These are phyloP conservation scores for Ciona savignyi DNA, from an alignment of 23 tunicate species.

Conservation along the genomic window DNA sequence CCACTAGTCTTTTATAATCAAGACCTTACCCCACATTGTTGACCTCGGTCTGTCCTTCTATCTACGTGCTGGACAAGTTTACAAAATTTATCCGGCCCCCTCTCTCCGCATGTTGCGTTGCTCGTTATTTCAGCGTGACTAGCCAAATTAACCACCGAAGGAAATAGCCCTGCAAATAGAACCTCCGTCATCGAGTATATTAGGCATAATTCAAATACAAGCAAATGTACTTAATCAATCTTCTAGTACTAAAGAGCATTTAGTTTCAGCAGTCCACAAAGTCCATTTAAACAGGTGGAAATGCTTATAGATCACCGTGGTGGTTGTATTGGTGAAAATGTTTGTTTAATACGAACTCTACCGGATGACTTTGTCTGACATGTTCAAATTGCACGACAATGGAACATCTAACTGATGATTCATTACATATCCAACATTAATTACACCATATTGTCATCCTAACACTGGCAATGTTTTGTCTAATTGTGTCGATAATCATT, in stretches of 20 bases:
- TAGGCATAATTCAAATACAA: not conserved
- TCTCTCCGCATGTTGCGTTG: slow-evolving; percentile 84
- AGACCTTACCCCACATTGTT: slow-evolving; percentile 76
- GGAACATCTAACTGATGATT: too few relatives aligned
- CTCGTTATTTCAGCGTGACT: slow-evolving; percentile 54
- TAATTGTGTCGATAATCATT: too few relatives aligned
- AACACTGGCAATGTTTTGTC: too few relatives aligned
- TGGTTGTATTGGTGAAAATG: not conserved
- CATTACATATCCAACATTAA: too few relatives aligned
- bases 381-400: not conserved
- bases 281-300: not conserved
- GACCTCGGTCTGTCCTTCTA: slow-evolving; percentile 13
- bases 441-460: too few relatives aligned
- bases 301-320: not conserved
- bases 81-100: slow-evolving; percentile 66
- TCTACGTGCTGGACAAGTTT: slow-evolving; percentile 78
- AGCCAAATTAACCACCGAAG: slow-evolving; percentile 81
- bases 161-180: slow-evolving; percentile 61
- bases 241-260: not conserved
- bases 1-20: too few relatives aligned
- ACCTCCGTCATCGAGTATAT: not conserved
- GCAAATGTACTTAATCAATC: not conserved
- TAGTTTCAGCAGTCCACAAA: not conserved
- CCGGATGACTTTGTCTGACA: not conserved
- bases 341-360: not conserved